These are phyloP conservation scores for Erannis defoliaria DNA, from an alignment of 2,888 invertebrate species.

Conservation along the genomic window DNA sequence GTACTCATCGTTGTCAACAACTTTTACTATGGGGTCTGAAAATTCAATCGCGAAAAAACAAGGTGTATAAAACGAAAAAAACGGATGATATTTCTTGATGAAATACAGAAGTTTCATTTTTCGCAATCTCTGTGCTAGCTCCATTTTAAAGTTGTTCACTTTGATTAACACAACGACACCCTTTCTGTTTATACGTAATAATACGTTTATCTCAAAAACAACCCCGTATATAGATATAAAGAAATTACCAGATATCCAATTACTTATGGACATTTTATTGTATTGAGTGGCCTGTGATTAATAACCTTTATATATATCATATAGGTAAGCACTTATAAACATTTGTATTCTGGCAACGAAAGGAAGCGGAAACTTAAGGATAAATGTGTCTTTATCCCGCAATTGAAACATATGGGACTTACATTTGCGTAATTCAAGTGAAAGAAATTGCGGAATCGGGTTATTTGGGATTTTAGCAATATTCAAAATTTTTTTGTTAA, in stretches of 20 bases:
- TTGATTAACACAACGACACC: no score
- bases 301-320: slow-evolving; percentile 49
- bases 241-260: not conserved
- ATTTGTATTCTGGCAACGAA: slow-evolving; percentile 44
- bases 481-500: not conserved
- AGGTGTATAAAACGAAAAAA: no score
- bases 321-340: slow-evolving; percentile 48
- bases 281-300: slow-evolving; percentile 52
- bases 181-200: no score
- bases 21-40: no score
- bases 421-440: slow-evolving; percentile 23
- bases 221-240: not conserved
- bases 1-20: no score
- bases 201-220: no score
- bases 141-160: no score
- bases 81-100: no score
- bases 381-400: slow-evolving; percentile 41
- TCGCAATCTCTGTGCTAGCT: no score
- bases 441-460: slow-evolving; percentile 13
- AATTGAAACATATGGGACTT: slow-evolving; percentile 46
- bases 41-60: no score
- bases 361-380: slow-evolving; percentile 20
- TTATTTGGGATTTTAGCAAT: slow-evolving; percentile 2
- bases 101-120: no score
- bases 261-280: slow-evolving; percentile 1